These are phyloP conservation scores for Metopolophium dirhodum DNA, from an alignment of 1,140 invertebrate species.

Conservation along the genomic window DNA sequence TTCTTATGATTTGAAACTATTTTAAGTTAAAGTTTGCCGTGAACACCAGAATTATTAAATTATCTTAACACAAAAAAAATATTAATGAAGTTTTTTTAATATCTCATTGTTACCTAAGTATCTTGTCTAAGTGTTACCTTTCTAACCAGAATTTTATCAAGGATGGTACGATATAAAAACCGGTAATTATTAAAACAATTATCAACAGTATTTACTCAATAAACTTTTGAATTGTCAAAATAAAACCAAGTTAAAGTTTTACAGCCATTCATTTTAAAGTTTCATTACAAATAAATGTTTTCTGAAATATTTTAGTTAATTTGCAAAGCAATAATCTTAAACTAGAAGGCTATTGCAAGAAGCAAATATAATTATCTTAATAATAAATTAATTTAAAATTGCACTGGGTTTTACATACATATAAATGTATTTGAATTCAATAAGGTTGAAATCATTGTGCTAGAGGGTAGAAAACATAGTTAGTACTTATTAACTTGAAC, in stretches of 20 bases:
- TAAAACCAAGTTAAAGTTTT: neutral
- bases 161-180: constrained; percentile 27
- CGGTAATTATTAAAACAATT: neutral
- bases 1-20: no score
- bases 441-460: no score
- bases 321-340: neutral
- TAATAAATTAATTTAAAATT: no score
- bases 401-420: no score
- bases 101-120: no score
- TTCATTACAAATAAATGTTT: neutral
- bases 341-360: neutral
- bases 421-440: no score
- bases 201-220: neutral
- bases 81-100: no score
- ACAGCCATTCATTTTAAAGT: neutral
- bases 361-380: neutral
- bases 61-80: no score
- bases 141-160: neutral
- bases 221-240: neutral
- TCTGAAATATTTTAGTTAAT: neutral
- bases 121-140: neutral
- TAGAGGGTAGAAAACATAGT: no score
- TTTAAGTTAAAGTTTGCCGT: no score
- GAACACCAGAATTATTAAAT: no score
- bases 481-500: no score